Conservation (phyloP, 1,140 invertebrate species). For the Anagrus nilaparvatae region DNA sequence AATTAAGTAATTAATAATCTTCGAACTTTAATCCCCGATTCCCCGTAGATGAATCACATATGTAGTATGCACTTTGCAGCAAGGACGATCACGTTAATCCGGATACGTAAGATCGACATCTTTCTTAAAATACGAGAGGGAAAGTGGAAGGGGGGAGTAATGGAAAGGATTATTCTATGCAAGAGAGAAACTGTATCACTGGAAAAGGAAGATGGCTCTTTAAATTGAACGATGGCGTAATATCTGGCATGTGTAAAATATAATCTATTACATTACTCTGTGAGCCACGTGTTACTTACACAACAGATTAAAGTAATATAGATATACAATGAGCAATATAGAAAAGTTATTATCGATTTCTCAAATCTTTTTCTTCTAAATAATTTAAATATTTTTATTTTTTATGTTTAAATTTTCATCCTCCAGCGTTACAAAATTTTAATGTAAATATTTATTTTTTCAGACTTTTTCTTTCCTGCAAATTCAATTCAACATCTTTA, state of each 20-base stretch:
- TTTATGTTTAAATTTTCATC: background rate
- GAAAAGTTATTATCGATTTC: constrained; percentile 12
- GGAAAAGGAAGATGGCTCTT: constrained; percentile 19
- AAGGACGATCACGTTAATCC: background rate
- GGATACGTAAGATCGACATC: constrained; percentile 2
- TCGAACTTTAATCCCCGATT: too few relatives aligned
- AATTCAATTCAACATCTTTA: too few relatives aligned
- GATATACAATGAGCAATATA: constrained; percentile 12
- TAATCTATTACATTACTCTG: constrained; percentile 12
- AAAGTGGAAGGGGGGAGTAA: background rate
- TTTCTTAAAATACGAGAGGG: too few relatives aligned
- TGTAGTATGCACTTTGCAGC: background rate
- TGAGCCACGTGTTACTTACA: constrained; percentile 21
- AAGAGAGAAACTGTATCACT: constrained; percentile 21
- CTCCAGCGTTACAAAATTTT: too few relatives aligned
- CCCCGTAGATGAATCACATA: too few relatives aligned
- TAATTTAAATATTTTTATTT: background rate
- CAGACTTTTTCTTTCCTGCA: too few relatives aligned
- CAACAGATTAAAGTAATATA: constrained; percentile 15
- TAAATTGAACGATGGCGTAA: constrained; percentile 19
- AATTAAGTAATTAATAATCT: too few relatives aligned
- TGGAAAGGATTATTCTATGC: constrained; percentile 14
- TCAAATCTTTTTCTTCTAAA: background rate
- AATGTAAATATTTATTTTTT: too few relatives aligned
- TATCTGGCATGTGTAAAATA: constrained; percentile 24